Conservation (phyloP, 2,797 vertebrate species). For the Catamblyrhynchus diadema region DNA sequence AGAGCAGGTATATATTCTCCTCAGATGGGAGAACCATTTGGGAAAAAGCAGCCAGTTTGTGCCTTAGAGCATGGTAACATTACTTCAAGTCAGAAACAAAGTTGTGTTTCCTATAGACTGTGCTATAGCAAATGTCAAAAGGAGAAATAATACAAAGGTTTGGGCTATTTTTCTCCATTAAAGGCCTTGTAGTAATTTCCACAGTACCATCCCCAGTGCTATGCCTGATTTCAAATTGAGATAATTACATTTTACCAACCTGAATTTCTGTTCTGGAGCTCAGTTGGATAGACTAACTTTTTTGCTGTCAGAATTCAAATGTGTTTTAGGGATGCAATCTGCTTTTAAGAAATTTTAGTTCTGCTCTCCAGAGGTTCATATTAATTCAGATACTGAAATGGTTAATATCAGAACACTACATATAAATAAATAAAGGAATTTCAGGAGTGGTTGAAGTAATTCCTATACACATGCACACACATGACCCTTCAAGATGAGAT, state of each 20-base stretch:
- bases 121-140: background rate
- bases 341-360: background rate
- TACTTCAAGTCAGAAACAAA: background rate
- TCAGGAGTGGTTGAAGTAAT: conserved; percentile 5
- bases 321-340: background rate
- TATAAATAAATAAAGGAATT: conserved; percentile 56
- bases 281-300: background rate
- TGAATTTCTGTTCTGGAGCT: background rate
- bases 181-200: background rate
- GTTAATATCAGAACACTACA: conserved; percentile 17
- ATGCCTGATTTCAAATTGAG: background rate
- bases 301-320: background rate
- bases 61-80: background rate
- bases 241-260: conserved; percentile 1
- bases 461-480: background rate
- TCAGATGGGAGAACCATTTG: background rate
- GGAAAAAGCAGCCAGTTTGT: background rate
- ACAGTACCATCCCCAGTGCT: background rate
- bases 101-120: background rate
- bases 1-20: background rate
- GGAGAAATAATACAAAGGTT: background rate
- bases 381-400: background rate
- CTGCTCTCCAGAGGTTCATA: background rate
- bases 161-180: background rate
- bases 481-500: conserved; percentile 42